These are phyloP conservation scores for Pangasianodon gigas DNA, from an alignment of 2,113 vertebrate species.

Conservation along the genomic window DNA sequence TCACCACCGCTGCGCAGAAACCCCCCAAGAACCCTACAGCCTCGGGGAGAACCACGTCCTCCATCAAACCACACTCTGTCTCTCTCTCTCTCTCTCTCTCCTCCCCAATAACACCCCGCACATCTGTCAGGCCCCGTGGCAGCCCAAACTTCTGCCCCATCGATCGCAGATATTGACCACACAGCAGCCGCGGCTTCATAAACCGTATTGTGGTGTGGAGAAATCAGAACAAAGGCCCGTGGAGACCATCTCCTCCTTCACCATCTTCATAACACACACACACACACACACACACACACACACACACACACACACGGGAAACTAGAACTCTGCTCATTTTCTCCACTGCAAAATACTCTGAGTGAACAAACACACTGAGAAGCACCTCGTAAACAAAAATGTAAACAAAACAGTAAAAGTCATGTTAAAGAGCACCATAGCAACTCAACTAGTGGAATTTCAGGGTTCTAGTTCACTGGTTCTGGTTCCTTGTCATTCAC, in stretches of 20 bases:
- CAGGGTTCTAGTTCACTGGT: not conserved
- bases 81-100: slow-evolving; percentile 53
- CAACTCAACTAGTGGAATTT: not conserved
- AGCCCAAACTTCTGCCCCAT: slow-evolving; percentile 69
- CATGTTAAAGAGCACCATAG: not conserved
- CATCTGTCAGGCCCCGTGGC: slow-evolving; percentile 69
- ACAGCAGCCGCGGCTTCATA: slow-evolving; percentile 56
- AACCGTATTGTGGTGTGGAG: slow-evolving; percentile 46
- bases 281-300: slow-evolving; percentile 9
- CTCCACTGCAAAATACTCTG: not conserved
- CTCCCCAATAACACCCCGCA: slow-evolving; percentile 62
- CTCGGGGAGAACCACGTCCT: slow-evolving; percentile 60
- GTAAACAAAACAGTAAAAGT: not conserved
- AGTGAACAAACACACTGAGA: not conserved
- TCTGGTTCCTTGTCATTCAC: not conserved
- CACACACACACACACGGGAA: not conserved
- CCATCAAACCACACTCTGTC: slow-evolving; percentile 46
- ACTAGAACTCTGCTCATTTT: not conserved
- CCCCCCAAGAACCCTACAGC: slow-evolving; percentile 55
- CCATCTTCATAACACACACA: slow-evolving; percentile 45
- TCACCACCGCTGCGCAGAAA: slow-evolving; percentile 1
- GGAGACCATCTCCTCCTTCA: slow-evolving; percentile 61
- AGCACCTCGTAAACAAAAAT: not conserved
- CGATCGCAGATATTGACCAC: slow-evolving; percentile 75
- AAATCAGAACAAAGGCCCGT: slow-evolving; percentile 62